A percentile compares a stretch with the other conserved stretches of the same genome.
Evolutionary conservation across 2,888 invertebrate genomes (phyloP).

Genomic region (Macaria notata): DNA sequence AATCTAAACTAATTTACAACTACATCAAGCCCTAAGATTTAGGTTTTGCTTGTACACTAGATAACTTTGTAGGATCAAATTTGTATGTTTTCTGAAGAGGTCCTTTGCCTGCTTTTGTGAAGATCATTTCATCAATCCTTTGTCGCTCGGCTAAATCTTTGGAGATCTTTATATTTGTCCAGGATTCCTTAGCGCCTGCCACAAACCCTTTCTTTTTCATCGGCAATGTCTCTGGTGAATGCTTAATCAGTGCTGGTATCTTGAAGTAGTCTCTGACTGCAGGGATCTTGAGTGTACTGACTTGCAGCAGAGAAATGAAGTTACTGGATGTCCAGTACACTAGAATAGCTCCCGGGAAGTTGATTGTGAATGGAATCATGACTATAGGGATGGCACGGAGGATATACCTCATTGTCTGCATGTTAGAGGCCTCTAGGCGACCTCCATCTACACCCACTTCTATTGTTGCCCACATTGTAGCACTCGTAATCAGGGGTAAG

Average conservation of each 20-base stretch:
- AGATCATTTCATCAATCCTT: constrained; percentile 88
- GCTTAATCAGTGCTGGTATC: constrained; percentile 85
- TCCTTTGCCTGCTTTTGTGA: constrained; percentile 92
- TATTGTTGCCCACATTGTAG: constrained; percentile 91
- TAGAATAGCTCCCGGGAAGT: constrained; percentile 94
- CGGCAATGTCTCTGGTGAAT: constrained; percentile 81
- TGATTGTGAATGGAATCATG: constrained; percentile 92
- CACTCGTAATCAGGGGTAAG: constrained; percentile 92
- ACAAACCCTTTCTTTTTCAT: constrained; percentile 90
- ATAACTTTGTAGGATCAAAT: constrained; percentile 88
- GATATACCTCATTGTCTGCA: constrained; percentile 88
- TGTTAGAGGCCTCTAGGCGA: constrained; percentile 84
- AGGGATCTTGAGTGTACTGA: constrained; percentile 88
- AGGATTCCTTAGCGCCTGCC: constrained; percentile 90
- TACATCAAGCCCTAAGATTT: constrained; percentile 56
- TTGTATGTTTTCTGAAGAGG: constrained; percentile 94
- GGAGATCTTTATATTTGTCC: constrained; percentile 91
- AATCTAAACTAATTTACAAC: constrained; percentile 42
- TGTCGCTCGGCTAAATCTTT: constrained; percentile 89
- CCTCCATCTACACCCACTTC: constrained; percentile 91
- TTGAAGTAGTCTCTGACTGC: constrained; percentile 88
- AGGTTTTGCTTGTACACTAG: constrained; percentile 80
- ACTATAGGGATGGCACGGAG: constrained; percentile 89
- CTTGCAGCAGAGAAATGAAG: constrained; percentile 91
- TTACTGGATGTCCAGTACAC: constrained; percentile 96